Evolutionary conservation across 2,113 vertebrate species (phyloP).

Genomic region (Cynoglossus semilaevis): DNA sequence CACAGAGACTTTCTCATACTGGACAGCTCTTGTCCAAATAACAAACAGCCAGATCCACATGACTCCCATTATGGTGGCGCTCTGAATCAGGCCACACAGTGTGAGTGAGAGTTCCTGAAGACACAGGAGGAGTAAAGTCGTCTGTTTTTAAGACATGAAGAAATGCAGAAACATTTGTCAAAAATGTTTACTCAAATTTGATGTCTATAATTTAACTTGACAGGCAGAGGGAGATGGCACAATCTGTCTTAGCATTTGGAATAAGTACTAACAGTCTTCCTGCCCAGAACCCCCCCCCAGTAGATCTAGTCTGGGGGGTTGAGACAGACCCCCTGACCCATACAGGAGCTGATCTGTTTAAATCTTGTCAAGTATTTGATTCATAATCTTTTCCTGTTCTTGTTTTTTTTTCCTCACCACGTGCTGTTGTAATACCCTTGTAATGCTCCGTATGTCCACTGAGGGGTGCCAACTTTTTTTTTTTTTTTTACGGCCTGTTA

Average conservation of each 20-base stretch:
- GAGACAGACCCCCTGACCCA: too few species aligned
- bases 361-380: too few species aligned
- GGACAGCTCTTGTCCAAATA: conserved; percentile 9
- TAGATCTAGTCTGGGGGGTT: too few species aligned
- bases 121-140: background rate
- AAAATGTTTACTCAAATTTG: background rate
- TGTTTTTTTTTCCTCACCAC: background rate
- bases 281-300: too few species aligned
- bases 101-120: conserved; percentile 5
- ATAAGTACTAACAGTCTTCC: too few species aligned
- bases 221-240: too few species aligned
- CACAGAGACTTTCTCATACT: background rate
- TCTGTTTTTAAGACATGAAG: background rate
- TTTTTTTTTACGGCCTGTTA: too few species aligned
- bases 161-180: background rate
- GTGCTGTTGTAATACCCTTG: background rate
- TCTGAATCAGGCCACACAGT: conserved; percentile 18
- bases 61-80: conserved; percentile 54
- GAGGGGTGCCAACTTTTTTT: background rate
- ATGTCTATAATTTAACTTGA: too few species aligned
- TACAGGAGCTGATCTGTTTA: too few species aligned
- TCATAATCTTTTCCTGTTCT: background rate
- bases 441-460: background rate
- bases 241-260: too few species aligned
- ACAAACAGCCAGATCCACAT: conserved; percentile 49